Conservation (phyloP, 2,113 vertebrate genomes). For the Tylochromis polylepis region DNA sequence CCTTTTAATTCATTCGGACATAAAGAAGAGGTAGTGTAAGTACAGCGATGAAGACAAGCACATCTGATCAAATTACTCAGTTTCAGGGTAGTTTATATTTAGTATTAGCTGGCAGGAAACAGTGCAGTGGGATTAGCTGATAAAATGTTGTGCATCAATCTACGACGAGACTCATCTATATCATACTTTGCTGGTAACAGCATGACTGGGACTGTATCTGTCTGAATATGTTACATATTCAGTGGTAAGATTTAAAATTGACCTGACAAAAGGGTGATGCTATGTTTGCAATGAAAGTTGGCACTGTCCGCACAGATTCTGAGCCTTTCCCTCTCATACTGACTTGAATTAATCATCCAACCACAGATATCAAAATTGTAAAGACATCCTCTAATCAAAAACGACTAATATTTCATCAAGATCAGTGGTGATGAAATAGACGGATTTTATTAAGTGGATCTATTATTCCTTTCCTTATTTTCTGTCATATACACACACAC, state of each 20-base stretch:
- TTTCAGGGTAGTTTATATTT: not conserved
- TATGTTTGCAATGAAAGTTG: not conserved
- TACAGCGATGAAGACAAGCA: not conserved
- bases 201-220: not conserved
- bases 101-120: not conserved
- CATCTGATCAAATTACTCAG: not conserved
- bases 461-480: not conserved
- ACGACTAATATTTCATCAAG: not conserved
- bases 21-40: not conserved
- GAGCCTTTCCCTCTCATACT: not conserved
- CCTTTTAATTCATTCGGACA: not conserved
- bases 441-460: not conserved
- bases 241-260: not conserved
- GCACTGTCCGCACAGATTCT: not conserved
- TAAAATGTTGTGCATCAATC: not conserved
- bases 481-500: not conserved
- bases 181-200: not conserved
- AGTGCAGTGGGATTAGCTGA: too few species aligned
- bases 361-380: not conserved
- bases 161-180: not conserved
- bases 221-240: not conserved
- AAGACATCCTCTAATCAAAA: not conserved
- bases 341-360: not conserved
- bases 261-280: not conserved
- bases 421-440: not conserved